Evolutionary conservation across 1,140 invertebrate genomes (phyloP), one percentile per base, ranked within the genome.

Genomic region (Drosophila suzukii): DNA sequence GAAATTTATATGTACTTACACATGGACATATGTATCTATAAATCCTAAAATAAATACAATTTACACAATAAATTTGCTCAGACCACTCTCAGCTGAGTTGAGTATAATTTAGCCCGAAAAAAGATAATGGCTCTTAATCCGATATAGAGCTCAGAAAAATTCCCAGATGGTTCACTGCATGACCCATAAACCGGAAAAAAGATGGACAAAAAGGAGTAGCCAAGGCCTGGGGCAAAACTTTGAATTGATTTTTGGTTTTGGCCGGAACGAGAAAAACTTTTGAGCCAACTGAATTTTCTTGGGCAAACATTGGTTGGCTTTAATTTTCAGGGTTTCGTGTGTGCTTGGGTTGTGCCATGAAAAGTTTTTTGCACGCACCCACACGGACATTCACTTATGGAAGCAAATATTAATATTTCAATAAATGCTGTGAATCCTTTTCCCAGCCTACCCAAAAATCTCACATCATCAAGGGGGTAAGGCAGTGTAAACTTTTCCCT

Each of bases 351-450:
- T 62, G 51, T 59, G 46, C 54, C 38, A 56, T 62, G 46, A 54
- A 77, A 81, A 81, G 55, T 78, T 81, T 82, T 34, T 54, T 66
- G 41, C 55, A 38, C 67, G 34, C 51, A 47, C 63, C 62, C 46
- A 13, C 74, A 77, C 13, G 17, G 61, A 54, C 77, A 70, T 55
- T 75, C 60, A 39, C 55, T 68, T 66, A 65, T 38, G 72, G 71
- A 65, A 61, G 73, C 61, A 88, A 89, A 88, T 88, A 88, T 89
- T 89, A 88, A 88, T 84, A 89, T 89, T 88, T 80, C 79, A 84
- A 88, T 84, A 84, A 83, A 84, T 80, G 79, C 51, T 53, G 75
- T 58, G 59, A 88, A 89, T 89, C 84, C 84, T 84, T 88, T 88
- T 60, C 47, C 76, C 71, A 57, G 39, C 66, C 78, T 56, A 71